Conservation (phyloP, 1,140 invertebrate species). For the Phymorhynchus buccinoides region DNA sequence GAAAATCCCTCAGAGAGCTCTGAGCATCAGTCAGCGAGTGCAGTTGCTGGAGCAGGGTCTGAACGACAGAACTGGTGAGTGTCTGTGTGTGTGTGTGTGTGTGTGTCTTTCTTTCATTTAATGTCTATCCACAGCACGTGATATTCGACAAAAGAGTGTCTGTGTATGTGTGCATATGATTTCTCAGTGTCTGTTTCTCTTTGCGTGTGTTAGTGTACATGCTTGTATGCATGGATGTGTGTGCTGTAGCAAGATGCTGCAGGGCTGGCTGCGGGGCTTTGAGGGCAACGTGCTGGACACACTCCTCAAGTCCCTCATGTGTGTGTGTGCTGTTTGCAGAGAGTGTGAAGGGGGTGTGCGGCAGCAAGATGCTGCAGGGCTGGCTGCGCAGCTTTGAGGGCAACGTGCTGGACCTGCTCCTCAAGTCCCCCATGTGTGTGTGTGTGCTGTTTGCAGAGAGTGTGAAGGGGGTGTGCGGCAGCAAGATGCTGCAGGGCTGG, state of each 20-base stretch:
- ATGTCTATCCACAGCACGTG: too few species aligned
- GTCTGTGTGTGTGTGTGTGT: too few species aligned
- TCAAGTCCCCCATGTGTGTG: too few species aligned
- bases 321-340: slow-evolving; percentile 57
- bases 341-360: slow-evolving; percentile 66
- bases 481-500: slow-evolving; percentile 78
- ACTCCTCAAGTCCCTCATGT: too few species aligned
- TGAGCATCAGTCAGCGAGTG: slow-evolving; percentile 82
- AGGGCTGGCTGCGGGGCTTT: slow-evolving; percentile 80
- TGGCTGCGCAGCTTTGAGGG: slow-evolving; percentile 80
- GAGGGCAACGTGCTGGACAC: slow-evolving; percentile 78
- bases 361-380: slow-evolving; percentile 74
- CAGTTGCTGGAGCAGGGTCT: slow-evolving; percentile 80
- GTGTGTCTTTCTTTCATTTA: too few species aligned
- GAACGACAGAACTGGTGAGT: slow-evolving; percentile 77
- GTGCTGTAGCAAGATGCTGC: slow-evolving; percentile 72
- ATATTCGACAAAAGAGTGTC: too few species aligned
- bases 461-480: slow-evolving; percentile 67
- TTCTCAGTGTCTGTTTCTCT: too few species aligned
- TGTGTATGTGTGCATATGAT: too few species aligned
- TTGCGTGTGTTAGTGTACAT: too few species aligned
- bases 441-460: slow-evolving; percentile 59
- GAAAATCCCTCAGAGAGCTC: slow-evolving; percentile 79
- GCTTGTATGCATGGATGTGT: too few species aligned
- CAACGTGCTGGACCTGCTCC: slow-evolving; percentile 79